phyloP scores from a whole-genome alignment of 2,113 vertebrate species.

The Sylvia atricapilla region DNA sequence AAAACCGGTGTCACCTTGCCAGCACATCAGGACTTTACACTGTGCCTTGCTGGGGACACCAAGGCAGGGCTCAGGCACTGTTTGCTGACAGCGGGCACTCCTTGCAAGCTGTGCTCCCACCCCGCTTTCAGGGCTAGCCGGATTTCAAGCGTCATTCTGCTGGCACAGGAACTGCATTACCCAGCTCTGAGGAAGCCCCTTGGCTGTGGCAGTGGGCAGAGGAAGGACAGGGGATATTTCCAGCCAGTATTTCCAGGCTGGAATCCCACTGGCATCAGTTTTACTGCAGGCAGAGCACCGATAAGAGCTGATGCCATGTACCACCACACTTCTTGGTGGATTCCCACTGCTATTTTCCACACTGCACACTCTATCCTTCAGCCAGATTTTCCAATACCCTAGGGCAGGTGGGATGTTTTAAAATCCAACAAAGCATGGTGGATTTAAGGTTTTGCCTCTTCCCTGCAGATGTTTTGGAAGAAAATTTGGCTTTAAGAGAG shows the following conservation, averaged over 20 bases:
- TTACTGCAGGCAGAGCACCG: rapidly evolving
- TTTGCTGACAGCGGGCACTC: not conserved
- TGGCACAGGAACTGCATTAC: not conserved
- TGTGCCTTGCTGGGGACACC: rapidly evolving
- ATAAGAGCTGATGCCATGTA: rapidly evolving
- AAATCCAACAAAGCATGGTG: not conserved
- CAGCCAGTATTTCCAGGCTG: not conserved
- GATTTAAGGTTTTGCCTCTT: not conserved
- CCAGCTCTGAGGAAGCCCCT: not conserved
- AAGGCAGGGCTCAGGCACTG: not conserved
- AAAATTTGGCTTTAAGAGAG: not conserved
- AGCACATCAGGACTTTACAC: not conserved
- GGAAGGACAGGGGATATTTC: not conserved
- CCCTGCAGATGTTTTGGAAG: not conserved
- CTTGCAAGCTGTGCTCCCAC: not conserved
- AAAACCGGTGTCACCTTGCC: rapidly evolving
- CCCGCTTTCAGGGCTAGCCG: rapidly evolving
- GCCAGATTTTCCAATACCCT: not conserved
- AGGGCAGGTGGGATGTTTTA: not conserved
- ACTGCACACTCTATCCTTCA: not conserved
- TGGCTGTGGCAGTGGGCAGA: rapidly evolving
- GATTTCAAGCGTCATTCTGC: not conserved
- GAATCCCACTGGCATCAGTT: not conserved
- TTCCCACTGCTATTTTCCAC: not conserved
- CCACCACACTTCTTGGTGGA: not conserved